A percentile compares a stretch with the other conserved stretches of the same genome.
phyloP scores from a whole-genome alignment of 2,797 vertebrate species.

The Megaceryle alcyon region DNA sequence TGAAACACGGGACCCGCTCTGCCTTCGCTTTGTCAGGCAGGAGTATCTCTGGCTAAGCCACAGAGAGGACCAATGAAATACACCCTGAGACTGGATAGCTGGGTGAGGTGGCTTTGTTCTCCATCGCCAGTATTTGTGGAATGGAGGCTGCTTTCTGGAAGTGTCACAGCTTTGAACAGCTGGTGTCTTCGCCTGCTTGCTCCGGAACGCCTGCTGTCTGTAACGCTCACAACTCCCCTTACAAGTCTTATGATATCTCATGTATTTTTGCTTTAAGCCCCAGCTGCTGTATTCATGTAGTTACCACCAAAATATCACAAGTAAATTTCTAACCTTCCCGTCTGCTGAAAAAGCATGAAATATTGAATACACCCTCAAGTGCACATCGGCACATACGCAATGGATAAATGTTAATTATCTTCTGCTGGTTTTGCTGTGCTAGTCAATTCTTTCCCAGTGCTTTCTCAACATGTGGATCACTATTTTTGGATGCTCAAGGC shows the following conservation, averaged over 20 bases:
- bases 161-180: neutral
- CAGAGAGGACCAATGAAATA: neutral
- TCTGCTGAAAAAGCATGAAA: neutral
- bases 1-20: neutral
- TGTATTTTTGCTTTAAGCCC: neutral
- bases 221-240: neutral
- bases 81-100: neutral
- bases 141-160: neutral
- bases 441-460: neutral
- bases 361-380: neutral
- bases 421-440: neutral
- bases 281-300: neutral
- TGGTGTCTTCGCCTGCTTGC: neutral
- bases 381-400: rapidly evolving
- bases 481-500: neutral
- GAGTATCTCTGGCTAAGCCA: neutral
- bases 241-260: neutral
- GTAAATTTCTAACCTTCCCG: neutral
- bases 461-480: neutral
- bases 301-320: neutral
- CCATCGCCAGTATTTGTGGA: neutral
- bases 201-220: neutral
- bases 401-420: neutral
- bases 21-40: neutral
- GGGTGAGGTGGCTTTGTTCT: neutral